Evolutionary conservation across 2,113 vertebrate genomes (phyloP).

Genomic region (Andinoacara biseriatus): DNA sequence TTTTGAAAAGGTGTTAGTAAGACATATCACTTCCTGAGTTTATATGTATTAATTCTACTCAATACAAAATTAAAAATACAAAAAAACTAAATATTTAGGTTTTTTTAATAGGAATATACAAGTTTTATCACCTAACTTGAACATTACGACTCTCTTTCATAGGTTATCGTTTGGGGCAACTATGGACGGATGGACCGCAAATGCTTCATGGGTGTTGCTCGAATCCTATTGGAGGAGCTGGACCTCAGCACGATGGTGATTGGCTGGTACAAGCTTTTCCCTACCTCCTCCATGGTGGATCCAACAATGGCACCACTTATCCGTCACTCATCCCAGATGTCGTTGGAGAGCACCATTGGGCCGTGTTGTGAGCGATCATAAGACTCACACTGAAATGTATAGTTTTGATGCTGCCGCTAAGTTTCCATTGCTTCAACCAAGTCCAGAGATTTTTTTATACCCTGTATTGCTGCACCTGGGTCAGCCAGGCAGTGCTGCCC

Average conservation of each 20-base stretch:
- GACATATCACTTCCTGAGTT: neutral
- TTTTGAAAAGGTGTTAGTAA: neutral
- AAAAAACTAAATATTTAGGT: neutral
- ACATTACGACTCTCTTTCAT: neutral
- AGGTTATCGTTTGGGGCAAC: slow-evolving; percentile 99
- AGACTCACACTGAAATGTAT: slow-evolving; percentile 69
- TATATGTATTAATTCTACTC: neutral
- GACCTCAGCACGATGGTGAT: slow-evolving; percentile 95
- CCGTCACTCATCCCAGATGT: slow-evolving; percentile 96
- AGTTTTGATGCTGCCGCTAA: slow-evolving; percentile 35
- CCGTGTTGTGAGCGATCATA: slow-evolving; percentile 96
- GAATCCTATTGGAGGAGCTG: slow-evolving; percentile 96
- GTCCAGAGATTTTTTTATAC: slow-evolving; percentile 18
- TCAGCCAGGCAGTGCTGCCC: neutral
- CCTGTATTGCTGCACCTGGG: neutral
- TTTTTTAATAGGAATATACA: neutral
- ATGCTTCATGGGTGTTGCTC: slow-evolving; percentile 97
- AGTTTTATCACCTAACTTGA: neutral
- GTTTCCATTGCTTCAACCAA: slow-evolving; percentile 22
- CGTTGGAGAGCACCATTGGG: slow-evolving; percentile 95
- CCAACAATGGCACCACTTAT: slow-evolving; percentile 92
- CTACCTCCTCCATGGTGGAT: slow-evolving; percentile 98
- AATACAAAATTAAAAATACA: neutral
- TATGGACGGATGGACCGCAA: slow-evolving; percentile 98
- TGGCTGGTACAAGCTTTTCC: slow-evolving; percentile 99